Evolutionary conservation across 1,140 invertebrate species (phyloP), one percentile per base, ranked within the genome.

Genomic region (Hydropsyche tenuis): DNA sequence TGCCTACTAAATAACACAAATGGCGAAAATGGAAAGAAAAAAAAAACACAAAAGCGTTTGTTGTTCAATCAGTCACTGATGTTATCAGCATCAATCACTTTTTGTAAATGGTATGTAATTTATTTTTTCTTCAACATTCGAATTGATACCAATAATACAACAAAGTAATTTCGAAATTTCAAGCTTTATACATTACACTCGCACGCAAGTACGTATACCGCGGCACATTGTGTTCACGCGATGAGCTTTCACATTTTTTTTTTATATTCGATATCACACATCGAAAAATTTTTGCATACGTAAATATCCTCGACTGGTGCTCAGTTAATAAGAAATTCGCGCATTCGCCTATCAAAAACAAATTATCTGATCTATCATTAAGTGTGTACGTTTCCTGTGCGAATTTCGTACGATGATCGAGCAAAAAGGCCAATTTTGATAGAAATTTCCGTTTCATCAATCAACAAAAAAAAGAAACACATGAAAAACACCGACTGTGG

Each of bases 31-130:
- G 56, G 20, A 60, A 22, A 60, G 7, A 60, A 25, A 60, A 27
- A 70, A 70, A 70, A 51, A 69, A 46, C 48, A 70, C 68, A 70
- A 70, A 70, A 70, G 68, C 68, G 51, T 70, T 70, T 70, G 68
- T 70, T 70, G 68, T 70, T 70, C 68, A 70, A 70, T 70, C 68
- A 70, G 68, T 70, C 68, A 70, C 45, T 70, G 68, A 70, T 70
- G 68, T 70, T 70, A 70, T 70, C 68, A 48, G 68, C 68, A 70
- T 70, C 68, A 70, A 70, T 70, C 68, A 70, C 68, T 70, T 60
- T 27, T 70, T 70, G 68, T 70, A 70, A 70, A 70, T 70, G 68
- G 68, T 70, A 70, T 70, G 68, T 70, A 70, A 70, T 70, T 70
- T 70, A 70, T 70, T 70, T 70, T 70, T 70, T 70, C 30, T 65